Conservation (phyloP, 2,888 invertebrate genomes). For the Monochamus alternatus region DNA sequence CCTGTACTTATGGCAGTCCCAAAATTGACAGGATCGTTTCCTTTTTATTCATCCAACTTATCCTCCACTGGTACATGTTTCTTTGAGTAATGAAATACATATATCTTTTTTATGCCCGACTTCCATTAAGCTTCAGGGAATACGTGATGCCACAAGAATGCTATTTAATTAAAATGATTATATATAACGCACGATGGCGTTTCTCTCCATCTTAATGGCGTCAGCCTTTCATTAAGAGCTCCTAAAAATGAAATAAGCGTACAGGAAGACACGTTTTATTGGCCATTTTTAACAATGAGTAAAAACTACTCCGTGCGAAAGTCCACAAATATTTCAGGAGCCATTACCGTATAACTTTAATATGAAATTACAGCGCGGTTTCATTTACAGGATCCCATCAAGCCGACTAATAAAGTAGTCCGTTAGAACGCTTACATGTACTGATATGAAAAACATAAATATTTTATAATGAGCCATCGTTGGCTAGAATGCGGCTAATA, state of each 20-base stretch:
- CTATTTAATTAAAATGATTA: constrained; percentile 1
- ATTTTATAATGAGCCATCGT: constrained; percentile 58
- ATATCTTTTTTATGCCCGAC: too few species aligned
- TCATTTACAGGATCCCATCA: constrained; percentile 48
- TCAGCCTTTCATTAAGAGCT: constrained; percentile 11
- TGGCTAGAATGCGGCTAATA: constrained; percentile 52
- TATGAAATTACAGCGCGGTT: constrained; percentile 42
- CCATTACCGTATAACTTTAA: constrained; percentile 39
- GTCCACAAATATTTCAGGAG: constrained; percentile 33
- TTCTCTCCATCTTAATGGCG: constrained; percentile 2
- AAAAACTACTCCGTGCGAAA: constrained; percentile 23
- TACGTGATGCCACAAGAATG: neutral
- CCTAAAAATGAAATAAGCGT: constrained; percentile 1
- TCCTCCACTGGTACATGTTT: too few species aligned
- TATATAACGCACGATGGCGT: neutral
- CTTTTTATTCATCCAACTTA: too few species aligned
- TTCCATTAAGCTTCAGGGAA: too few species aligned
- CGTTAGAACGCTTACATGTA: constrained; percentile 41
- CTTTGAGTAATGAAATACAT: too few species aligned
- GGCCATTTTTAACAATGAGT: constrained; percentile 16
- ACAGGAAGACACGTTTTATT: neutral
- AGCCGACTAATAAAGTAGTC: constrained; percentile 45
- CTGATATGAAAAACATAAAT: constrained; percentile 55
- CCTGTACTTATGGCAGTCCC: too few species aligned
- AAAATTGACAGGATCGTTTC: too few species aligned